Percentiles rank a stretch among this genome's conserved stretches.
Conservation (phyloP, 2,797 vertebrate species). For the Smutsia temminckii region DNA sequence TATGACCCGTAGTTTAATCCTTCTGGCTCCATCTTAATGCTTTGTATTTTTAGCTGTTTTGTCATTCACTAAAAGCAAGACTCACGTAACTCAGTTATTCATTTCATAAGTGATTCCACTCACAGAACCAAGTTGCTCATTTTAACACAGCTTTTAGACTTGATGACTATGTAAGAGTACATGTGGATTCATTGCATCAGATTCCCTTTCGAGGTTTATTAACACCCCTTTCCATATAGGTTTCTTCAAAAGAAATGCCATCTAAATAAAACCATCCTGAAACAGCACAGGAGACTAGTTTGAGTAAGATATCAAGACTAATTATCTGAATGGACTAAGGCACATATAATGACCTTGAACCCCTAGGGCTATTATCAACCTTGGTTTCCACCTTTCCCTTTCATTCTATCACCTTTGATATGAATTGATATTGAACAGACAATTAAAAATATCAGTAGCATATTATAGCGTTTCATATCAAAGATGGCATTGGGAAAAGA, state of each 20-base stretch:
- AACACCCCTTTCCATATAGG: neutral
- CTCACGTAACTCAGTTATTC: neutral
- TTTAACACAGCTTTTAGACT: conserved; percentile 14
- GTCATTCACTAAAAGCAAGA: conserved; percentile 50
- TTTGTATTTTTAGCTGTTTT: conserved; percentile 73
- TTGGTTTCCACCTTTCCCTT: neutral
- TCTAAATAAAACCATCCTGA: conserved; percentile 40
- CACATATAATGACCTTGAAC: neutral
- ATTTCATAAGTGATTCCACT: neutral
- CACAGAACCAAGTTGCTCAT: neutral
- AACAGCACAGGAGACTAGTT: neutral
- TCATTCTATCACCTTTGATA: neutral
- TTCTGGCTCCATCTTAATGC: conserved; percentile 42
- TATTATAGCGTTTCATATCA: neutral
- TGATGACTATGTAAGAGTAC: neutral
- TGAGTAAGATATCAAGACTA: neutral
- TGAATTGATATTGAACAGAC: conserved; percentile 35
- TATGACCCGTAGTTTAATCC: conserved; percentile 54
- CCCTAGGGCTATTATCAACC: neutral
- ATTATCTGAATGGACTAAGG: neutral
- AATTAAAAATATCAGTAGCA: neutral
- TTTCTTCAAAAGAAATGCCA: conserved; percentile 12
- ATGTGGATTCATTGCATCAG: neutral
- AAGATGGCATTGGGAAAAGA: neutral
- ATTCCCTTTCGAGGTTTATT: conserved; percentile 8